Percentiles rank a stretch among this genome's conserved stretches.
Evolutionary conservation across 2,888 invertebrate genomes (phyloP).

Genomic region (Eustalomyia histrio): DNA sequence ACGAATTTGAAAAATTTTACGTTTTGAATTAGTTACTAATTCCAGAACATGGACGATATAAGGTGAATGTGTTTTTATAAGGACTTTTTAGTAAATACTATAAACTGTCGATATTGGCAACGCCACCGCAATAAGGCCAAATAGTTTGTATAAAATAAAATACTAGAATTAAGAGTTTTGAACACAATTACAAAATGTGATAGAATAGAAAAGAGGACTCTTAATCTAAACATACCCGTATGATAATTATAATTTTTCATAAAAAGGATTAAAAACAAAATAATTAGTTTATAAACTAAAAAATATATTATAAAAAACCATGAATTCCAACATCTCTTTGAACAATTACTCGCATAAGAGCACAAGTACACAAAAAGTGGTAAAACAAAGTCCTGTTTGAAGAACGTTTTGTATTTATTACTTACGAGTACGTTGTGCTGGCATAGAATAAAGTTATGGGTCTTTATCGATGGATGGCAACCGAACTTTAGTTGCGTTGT

Average conservation of each 20-base stretch:
- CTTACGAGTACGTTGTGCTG: background rate
- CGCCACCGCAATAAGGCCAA: too few relatives aligned
- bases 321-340: slow-evolving; percentile 16
- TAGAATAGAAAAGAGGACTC: background rate
- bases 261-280: slow-evolving; percentile 29
- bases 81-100: too few relatives aligned
- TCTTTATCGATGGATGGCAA: too few relatives aligned
- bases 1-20: too few relatives aligned
- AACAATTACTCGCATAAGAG: slow-evolving; percentile 49
- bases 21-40: too few relatives aligned
- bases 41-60: too few relatives aligned
- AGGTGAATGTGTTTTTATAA: too few relatives aligned
- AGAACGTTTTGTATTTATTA: background rate
- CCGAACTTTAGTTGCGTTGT: too few relatives aligned
- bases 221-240: slow-evolving; percentile 42
- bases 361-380: background rate
- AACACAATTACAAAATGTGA: slow-evolving; percentile 53
- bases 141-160: slow-evolving; percentile 29
- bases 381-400: background rate
- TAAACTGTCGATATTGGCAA: too few relatives aligned
- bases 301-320: background rate
- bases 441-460: too few relatives aligned
- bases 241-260: slow-evolving; percentile 21
- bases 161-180: slow-evolving; percentile 17
- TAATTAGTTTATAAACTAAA: slow-evolving; percentile 52